Evolutionary conservation across 64 coral and sea anemone genomes (phyloP).

Genomic region (Orbicella faveolata): DNA sequence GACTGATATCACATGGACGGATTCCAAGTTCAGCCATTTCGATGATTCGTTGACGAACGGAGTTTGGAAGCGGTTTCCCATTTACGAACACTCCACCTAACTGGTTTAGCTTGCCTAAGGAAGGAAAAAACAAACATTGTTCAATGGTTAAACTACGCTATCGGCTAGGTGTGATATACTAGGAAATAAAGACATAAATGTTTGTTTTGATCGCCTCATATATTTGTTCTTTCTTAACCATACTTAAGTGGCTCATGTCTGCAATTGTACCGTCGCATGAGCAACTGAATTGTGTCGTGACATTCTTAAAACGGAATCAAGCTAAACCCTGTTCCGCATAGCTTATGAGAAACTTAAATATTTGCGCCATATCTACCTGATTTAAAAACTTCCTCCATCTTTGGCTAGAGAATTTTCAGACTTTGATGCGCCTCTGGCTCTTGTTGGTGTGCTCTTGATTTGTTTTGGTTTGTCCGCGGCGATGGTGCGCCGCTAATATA

Average conservation of each 20-base stretch:
- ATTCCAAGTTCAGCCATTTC: slow-evolving; percentile 81
- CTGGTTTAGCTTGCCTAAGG: slow-evolving; percentile 75
- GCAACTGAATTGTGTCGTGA: too few species aligned
- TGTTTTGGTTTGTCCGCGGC: slow-evolving; percentile 29
- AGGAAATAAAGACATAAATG: too few species aligned
- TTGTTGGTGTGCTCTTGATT: neutral
- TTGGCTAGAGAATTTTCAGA: neutral
- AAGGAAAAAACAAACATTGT: neutral
- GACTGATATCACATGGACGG: slow-evolving; percentile 82
- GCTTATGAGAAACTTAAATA: neutral
- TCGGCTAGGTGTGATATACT: too few species aligned
- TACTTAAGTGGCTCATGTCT: too few species aligned
- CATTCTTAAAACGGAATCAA: neutral
- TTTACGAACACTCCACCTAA: slow-evolving; percentile 91
- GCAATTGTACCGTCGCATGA: too few species aligned
- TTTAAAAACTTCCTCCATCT: slow-evolving; percentile 6
- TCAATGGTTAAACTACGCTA: too few species aligned
- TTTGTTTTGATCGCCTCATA: too few species aligned
- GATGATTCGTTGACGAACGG: slow-evolving; percentile 79
- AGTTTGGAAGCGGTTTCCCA: slow-evolving; percentile 81
- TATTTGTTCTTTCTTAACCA: too few species aligned
- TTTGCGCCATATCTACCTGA: neutral
- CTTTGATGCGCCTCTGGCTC: neutral
- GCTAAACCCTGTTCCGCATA: neutral
- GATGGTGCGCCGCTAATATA: neutral